Conservation (phyloP, 2,797 vertebrate genomes). For the Acropternis orthonyx region DNA sequence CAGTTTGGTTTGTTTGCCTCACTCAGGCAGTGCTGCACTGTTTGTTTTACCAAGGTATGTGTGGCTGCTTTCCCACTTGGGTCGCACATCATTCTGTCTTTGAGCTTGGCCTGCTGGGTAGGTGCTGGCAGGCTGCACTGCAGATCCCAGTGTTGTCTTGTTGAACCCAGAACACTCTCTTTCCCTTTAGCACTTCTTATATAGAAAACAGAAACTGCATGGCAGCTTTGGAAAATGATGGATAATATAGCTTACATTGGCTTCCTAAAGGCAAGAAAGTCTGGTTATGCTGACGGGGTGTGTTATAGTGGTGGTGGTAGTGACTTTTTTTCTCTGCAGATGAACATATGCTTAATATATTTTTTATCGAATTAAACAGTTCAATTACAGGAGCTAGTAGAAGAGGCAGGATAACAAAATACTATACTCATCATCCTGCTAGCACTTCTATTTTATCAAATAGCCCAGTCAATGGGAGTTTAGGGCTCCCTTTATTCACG, state of each 20-base stretch:
- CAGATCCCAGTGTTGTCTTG: rapidly evolving
- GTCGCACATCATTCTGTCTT: neutral
- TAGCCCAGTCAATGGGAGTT: rapidly evolving
- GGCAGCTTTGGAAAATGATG: neutral
- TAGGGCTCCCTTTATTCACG: neutral
- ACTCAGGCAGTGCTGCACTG: neutral
- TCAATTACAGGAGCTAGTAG: neutral
- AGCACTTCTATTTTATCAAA: neutral
- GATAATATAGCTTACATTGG: neutral
- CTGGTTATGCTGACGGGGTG: neutral
- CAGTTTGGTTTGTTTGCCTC: neutral
- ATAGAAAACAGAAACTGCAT: neutral
- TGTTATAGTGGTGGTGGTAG: neutral
- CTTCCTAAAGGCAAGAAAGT: neutral
- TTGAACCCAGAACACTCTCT: neutral
- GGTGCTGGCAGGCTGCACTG: neutral
- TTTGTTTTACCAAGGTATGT: neutral
- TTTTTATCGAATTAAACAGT: neutral
- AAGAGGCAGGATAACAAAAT: neutral
- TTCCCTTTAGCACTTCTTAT: neutral
- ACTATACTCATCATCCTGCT: neutral
- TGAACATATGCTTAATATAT: neutral
- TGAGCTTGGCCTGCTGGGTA: neutral
- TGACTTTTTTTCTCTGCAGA: neutral
- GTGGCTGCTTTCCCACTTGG: neutral